phyloP scores from a whole-genome alignment of 2,113 vertebrate genomes.

The Furnarius figulus region DNA sequence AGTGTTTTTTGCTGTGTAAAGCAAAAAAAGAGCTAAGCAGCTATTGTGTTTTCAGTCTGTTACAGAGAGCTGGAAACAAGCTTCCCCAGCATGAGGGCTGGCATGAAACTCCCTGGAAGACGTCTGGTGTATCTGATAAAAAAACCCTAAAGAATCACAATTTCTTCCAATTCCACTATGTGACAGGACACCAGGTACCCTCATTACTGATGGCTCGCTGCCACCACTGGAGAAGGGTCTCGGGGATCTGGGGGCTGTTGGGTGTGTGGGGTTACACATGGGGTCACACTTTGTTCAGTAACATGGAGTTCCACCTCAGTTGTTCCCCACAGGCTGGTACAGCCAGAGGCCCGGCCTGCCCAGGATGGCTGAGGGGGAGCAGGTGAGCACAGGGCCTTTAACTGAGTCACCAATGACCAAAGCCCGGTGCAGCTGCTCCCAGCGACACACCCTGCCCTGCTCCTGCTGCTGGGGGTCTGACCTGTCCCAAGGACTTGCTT shows the following conservation, averaged over 20 bases:
- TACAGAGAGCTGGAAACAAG: background rate
- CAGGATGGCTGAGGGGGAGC: background rate
- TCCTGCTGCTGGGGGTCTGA: slow-evolving; percentile 33
- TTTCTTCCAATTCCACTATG: background rate
- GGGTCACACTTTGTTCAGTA: background rate
- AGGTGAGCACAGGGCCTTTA: background rate
- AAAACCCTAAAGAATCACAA: background rate
- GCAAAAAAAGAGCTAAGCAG: background rate
- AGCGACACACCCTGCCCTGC: slow-evolving; percentile 6
- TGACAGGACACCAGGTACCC: background rate
- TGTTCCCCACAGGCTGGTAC: background rate
- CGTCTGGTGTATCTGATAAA: background rate
- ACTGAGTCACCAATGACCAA: background rate
- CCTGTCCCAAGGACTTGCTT: background rate
- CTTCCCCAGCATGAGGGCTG: rapidly evolving
- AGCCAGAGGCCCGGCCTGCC: background rate
- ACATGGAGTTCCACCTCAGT: background rate
- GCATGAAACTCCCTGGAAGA: background rate
- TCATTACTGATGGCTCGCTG: rapidly evolving
- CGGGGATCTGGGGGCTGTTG: background rate
- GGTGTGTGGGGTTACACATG: too few species aligned
- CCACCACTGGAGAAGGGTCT: background rate
- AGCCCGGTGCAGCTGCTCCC: background rate
- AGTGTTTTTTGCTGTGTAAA: background rate
- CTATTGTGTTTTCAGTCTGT: background rate